A percentile compares a stretch with the other conserved stretches of the same genome.
phyloP scores from a whole-genome alignment of 2,797 vertebrate genomes.

The Todus mexicanus region DNA sequence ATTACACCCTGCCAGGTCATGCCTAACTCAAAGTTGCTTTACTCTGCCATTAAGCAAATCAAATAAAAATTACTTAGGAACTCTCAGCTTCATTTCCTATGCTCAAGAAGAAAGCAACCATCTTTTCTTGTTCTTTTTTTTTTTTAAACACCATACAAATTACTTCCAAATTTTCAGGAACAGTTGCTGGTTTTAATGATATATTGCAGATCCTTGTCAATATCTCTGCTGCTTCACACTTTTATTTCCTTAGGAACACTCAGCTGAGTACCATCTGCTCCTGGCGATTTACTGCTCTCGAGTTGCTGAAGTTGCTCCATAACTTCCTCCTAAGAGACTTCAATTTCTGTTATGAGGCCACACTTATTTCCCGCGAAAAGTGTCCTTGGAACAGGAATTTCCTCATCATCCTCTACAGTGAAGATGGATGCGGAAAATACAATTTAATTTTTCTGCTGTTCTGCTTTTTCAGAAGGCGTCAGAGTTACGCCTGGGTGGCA shows the following conservation, averaged over 20 bases:
- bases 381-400: slow-evolving; percentile 66
- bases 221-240: slow-evolving; percentile 72
- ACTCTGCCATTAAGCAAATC: slow-evolving; percentile 12
- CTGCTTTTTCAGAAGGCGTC: not conserved
- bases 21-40: slow-evolving; percentile 45
- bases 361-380: slow-evolving; percentile 50
- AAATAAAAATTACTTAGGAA: not conserved
- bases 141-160: slow-evolving; percentile 37
- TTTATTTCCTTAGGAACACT: slow-evolving; percentile 74
- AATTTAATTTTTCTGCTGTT: not conserved
- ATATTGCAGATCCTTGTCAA: slow-evolving; percentile 63
- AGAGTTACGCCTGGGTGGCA: not conserved
- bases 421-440: not conserved
- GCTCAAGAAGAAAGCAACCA: slow-evolving; percentile 1
- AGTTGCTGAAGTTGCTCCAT: slow-evolving; percentile 65
- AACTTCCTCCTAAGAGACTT: slow-evolving; percentile 65
- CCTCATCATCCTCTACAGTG: not conserved
- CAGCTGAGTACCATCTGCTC: slow-evolving; percentile 73
- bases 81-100: not conserved
- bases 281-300: slow-evolving; percentile 69
- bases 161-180: slow-evolving; percentile 61
- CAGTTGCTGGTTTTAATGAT: slow-evolving; percentile 64
- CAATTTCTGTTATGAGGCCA: slow-evolving; percentile 48
- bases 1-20: not conserved
- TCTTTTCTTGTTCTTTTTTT: not conserved